Evolutionary conservation across 23 tunicate species (phyloP), one percentile per base, ranked within the genome.

Genomic region (Styela plicata): DNA sequence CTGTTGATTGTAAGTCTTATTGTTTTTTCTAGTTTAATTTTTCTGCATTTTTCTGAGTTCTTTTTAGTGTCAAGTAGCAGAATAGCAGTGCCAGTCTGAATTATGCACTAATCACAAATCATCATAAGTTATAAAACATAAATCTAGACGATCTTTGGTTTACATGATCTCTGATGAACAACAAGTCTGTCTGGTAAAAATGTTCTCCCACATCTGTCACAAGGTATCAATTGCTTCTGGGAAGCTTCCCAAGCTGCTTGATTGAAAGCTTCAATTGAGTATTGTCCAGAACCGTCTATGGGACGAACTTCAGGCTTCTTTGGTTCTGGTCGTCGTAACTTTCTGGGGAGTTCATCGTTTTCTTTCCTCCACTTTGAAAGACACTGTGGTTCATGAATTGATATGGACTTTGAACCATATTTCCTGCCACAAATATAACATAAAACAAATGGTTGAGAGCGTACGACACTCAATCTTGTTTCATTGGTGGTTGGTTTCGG

Each of bases 361-460:
- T 92, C 97, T 24, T 64, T 24, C 22, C 82, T 73, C 97, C 97
- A 92, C 53, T 87, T 92, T 31, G 84, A 86, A 23, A 92, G 62
- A 78, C 97, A 92, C 53, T 92, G 88, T 3, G 97, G 97, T 68
- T 92, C 97, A 57, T 92, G 97, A 52, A 92, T 92, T 1, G 83
- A 70, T 5, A 92, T 87, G 3, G 91, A 87, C 5, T 80, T 86
- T 5, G 87, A 87, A 32, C 97, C 97, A 33, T 92, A 92, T 69
- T 92, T 92, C n/a, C 97, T 63, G 2, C 97, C 97, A 74, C 97
- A 92, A 19, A 92, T 87, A 85, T 92, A 92, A 35, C 97, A 92
- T 2, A 92, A 66, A 10, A 92, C 97, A 80, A 66, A 92, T 53
- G 85, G 88, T 1, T 91, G 97, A 13, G 70, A 53, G 24, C 67